These are phyloP conservation scores for Oryzias celebensis DNA, from an alignment of 2,113 vertebrate genomes.

Conservation along the genomic window DNA sequence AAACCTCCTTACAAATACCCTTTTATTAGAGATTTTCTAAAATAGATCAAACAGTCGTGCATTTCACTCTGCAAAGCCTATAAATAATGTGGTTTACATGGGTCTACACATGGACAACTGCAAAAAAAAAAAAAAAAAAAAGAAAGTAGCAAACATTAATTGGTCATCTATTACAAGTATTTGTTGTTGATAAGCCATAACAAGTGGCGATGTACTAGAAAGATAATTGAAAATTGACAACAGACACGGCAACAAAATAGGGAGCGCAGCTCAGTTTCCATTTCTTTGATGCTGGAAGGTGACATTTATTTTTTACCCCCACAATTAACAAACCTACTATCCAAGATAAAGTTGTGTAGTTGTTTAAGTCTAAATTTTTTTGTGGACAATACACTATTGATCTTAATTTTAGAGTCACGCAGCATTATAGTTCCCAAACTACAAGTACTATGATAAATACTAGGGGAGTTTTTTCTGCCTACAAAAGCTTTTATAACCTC, in stretches of 20 bases:
- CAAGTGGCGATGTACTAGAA: conserved; percentile 3
- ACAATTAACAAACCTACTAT: conserved; percentile 8
- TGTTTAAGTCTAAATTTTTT: too few species aligned
- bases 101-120: too few species aligned
- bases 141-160: neutral
- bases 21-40: too few species aligned
- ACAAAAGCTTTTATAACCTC: too few species aligned
- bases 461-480: neutral
- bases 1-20: too few species aligned
- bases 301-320: neutral
- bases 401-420: conserved; percentile 29
- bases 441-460: neutral
- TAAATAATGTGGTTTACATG: too few species aligned
- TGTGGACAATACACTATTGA: neutral
- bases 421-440: neutral
- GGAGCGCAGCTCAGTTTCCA: neutral
- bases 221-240: conserved; percentile 24
- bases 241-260: neutral
- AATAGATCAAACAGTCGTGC: too few species aligned
- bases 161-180: neutral
- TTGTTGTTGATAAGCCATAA: conserved; percentile 6
- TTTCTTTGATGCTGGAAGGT: neutral
- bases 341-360: neutral
- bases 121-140: neutral
- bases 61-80: too few species aligned